Evolutionary conservation across 2,888 invertebrate genomes (phyloP), one percentile per base, ranked within the genome.

Genomic region (Drosophila mercatorum): DNA sequence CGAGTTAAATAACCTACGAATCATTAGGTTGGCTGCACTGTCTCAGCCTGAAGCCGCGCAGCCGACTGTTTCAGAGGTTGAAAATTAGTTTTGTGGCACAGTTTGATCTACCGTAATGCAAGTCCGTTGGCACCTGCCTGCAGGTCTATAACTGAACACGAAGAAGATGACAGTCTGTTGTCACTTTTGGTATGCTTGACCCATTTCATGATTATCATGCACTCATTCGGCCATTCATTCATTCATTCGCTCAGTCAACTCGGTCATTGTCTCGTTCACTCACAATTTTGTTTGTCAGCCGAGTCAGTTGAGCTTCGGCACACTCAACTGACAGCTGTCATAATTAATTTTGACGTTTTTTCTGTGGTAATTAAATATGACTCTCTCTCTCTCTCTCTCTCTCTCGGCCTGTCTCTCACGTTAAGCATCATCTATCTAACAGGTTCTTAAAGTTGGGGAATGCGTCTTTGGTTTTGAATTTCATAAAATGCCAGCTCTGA

Each of bases 301-400:
- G 49, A 55, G 56, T 60, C 63, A 63, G 75, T 68, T 69, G 63
- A 74, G 81, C 78, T 81, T 88, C 81, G 80, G 89, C 87, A 80
- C 81, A 86, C 78, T 87, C 81, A 84, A 88, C 92, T 91, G 92
- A 92, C 92, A 92, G 92, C 92, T 92, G 92, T 92, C 92, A 92
- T 92, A 92, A 92, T 92, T 92, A 92, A 92, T 92, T 92, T 91
- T 90, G 92, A 92, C 92, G 90, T 87, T 90, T 80, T 88, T 8
- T 68, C n/a, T 81, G 81, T 80, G 91, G 91, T 91, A 92, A 91
- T 91, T 91, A 92, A 90, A 91, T 90, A 86, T 90, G 82, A 12
- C 34, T 34, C 88, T 80, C n/a, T 55, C 56, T 28, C 49, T 11
- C 56, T 28, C 49, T 11, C 8, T 36, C 34, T 11, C 12, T 74